Evolutionary conservation across 2,797 vertebrate genomes (phyloP), one percentile per base, ranked within the genome.

Genomic region (Sandelia bainsii): DNA sequence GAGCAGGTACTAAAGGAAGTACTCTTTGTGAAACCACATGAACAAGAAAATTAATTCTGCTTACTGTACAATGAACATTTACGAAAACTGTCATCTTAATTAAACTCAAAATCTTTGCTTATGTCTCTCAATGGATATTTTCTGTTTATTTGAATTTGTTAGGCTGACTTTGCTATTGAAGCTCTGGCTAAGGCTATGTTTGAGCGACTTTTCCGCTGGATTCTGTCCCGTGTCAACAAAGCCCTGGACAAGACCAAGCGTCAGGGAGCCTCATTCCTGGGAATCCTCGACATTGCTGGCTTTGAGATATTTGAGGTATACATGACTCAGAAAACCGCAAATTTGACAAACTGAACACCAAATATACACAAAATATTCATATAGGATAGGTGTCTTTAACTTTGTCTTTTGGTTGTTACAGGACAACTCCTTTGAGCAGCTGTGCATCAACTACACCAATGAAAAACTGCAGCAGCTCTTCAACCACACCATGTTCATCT

Each of bases 261-360:
- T 70, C 97, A 99, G 79, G 98, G 98, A 1, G 97, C 97, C 22
- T 98, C 98, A 3, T 99, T 99, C 90, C 78, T 99, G 77, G 98
- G 98, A 37, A 99, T 99, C 91, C 95, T 99, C 10, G 98, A 99
- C 75, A 99, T 99, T 23, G 98, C 98, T 12, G 98, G 98, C 52
- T 99, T 99, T 92, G 98, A 99, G 90, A 99, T 99, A 82, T 99
- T 99, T 88, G 97, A 98, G 95, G 98, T 97, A 40, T 22, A 3
- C 32, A 50, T 10, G 13, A 10, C 34, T 59, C 13, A 22, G 40
- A 50, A 62, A 64, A 20, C 11, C 25, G 6, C 32, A 34, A 34
- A 61, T 71, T 45, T 45, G 19, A 52, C n/a, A 9, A 44, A 20
- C 2, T 42, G 6, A 69, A 37, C 10, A 37, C 29, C 19, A n/a